phyloP scores from a whole-genome alignment of 2,113 vertebrate species.

The Phaetusa simplex region DNA sequence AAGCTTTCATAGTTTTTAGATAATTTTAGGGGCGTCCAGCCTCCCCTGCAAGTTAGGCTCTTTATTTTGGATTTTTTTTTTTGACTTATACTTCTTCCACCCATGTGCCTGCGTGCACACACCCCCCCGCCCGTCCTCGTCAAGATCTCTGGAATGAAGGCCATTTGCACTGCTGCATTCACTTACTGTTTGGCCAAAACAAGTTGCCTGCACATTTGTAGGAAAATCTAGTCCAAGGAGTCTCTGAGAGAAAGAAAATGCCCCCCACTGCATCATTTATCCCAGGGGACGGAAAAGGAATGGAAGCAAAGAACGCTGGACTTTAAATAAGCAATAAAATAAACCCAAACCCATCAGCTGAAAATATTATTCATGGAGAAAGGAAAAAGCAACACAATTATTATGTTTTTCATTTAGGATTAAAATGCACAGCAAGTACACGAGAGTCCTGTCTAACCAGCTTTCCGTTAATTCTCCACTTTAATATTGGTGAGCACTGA shows the following conservation, averaged over 20 bases:
- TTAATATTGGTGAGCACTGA: neutral
- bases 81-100: neutral
- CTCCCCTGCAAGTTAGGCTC: neutral
- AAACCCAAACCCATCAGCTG: neutral
- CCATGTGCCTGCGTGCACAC: neutral
- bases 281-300: neutral
- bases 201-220: neutral
- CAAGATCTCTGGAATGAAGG: neutral
- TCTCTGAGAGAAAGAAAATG: neutral
- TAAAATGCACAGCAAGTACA: conserved; percentile 7
- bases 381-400: neutral
- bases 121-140: fast-evolving
- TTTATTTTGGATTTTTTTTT: neutral
- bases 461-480: neutral
- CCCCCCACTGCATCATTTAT: neutral
- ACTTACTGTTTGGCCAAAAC: neutral
- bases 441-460: neutral
- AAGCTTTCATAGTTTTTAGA: neutral
- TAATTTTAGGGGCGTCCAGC: neutral
- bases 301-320: neutral
- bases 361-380: neutral
- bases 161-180: neutral
- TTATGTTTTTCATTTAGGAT: conserved; percentile 4
- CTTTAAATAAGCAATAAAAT: conserved; percentile 3
- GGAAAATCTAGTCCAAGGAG: conserved; percentile 8